Base-by-base conservation (phyloP, 1,140 invertebrate species). In the Bicyclus anynana region DNA sequence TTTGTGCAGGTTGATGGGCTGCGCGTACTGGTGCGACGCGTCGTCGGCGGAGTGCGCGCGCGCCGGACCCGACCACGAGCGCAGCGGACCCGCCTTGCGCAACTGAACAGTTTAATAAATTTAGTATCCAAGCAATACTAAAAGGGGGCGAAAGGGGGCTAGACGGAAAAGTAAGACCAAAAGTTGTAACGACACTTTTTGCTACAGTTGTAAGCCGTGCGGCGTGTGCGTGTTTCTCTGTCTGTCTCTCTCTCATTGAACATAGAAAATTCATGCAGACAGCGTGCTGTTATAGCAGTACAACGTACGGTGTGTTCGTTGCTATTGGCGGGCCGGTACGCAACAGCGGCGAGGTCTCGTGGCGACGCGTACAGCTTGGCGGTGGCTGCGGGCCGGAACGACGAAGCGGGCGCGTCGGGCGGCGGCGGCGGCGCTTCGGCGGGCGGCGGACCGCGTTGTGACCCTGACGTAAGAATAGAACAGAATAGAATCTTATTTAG, bases 341-440 rank as follows among this genome's bases (percentile, higher is more conserved):
- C 95, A 13, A 97, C 94, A 18, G 92, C 92, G 68, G 94, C 95
- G 64, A 96, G 91, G 74, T 95, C 95, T 72, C 95, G 93, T 6
- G 96, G 96, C 29, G 94, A 95, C 5, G 96, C 96, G 83, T 97
- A 97, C 27, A 97, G 87, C 76, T 97, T 97, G 50, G 96, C 95
- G 87, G 91, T 93, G 62, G 94, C 93, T 33, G 93, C 91, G 0
- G 96, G 96, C 61, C 94, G 93, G 87, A 97, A 97, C 66, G 95
- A 96, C 7, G 95, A 97, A 89, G 95, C 93, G 65, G 74, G 89
- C 33, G 84, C 65, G 12, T 92, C 92, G 0, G 84, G 66, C 44
- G 40, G 92, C 91, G 9, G 71, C 90, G 94, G 94, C 72, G 72
- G 89, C 17, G 84, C 62, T 7, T 92, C 92, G 0, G 85, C 40